Conservation (phyloP, 1,140 invertebrate genomes). For the Gonatopus flavifemur region DNA sequence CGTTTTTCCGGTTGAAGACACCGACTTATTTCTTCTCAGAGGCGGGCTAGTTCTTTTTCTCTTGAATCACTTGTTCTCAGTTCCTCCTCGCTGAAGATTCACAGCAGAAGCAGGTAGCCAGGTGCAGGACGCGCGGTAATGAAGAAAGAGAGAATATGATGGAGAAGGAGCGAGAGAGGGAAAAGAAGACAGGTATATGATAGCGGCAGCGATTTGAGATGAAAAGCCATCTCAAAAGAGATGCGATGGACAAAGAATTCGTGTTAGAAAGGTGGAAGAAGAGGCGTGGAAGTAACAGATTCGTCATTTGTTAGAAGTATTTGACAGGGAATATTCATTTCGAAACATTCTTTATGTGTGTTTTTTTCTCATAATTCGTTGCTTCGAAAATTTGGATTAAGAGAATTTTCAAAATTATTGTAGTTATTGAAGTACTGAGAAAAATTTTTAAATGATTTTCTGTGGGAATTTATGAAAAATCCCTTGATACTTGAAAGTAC, state of each 20-base stretch:
- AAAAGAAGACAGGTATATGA: constrained; percentile 7
- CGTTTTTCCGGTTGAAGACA: background rate
- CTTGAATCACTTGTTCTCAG: constrained; percentile 17
- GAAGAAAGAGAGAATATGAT: background rate
- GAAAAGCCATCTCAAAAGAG: constrained; percentile 18
- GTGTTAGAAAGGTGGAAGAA: too few species aligned
- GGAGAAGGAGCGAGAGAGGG: constrained; percentile 7
- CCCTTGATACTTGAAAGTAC: too few species aligned
- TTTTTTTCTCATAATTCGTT: too few species aligned
- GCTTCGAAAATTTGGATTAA: too few species aligned
- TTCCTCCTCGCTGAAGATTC: constrained; percentile 17
- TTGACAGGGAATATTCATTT: background rate
- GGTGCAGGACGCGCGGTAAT: constrained; percentile 32
- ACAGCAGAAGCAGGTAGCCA: constrained; percentile 40
- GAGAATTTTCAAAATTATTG: too few species aligned
- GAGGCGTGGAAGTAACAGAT: background rate
- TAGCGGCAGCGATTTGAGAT: constrained; percentile 20
- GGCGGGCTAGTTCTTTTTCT: constrained; percentile 23
- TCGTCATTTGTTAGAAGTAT: background rate
- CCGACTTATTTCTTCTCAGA: constrained; percentile 20
- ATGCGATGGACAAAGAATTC: constrained; percentile 1
- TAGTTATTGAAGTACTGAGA: too few species aligned
- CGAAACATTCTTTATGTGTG: background rate
- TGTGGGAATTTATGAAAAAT: too few species aligned
- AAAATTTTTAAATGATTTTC: too few species aligned